Evolutionary conservation across 2,113 vertebrate genomes (phyloP).

Genomic region (Prietella phreatophila): DNA sequence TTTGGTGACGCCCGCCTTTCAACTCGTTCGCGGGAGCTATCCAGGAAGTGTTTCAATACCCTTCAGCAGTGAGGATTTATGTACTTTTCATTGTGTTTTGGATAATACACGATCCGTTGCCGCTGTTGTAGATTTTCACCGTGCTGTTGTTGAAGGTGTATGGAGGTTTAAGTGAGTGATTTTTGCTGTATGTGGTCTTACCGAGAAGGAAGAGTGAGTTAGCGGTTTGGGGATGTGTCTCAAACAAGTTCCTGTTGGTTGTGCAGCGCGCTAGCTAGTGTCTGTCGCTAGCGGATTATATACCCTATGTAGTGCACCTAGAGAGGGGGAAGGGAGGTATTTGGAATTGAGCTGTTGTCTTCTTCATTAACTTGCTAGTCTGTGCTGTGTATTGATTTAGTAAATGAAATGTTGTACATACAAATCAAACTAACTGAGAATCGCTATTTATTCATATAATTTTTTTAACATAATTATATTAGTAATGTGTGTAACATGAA

Average conservation of each 20-base stretch:
- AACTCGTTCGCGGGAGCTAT: conserved; percentile 74
- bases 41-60: conserved; percentile 45
- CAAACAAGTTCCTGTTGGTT: neutral
- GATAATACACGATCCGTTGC: neutral
- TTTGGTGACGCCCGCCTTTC: conserved; percentile 58
- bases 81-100: neutral
- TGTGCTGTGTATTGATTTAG: neutral
- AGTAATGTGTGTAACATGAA: neutral
- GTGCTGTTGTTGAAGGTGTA: neutral
- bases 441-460: neutral
- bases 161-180: neutral
- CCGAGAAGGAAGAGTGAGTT: neutral
- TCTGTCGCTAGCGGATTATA: too few species aligned
- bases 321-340: neutral
- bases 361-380: neutral
- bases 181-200: neutral
- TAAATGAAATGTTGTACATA: neutral
- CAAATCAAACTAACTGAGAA: neutral
- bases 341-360: neutral
- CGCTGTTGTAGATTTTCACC: neutral
- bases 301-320: neutral
- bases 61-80: neutral
- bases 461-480: neutral
- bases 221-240: neutral
- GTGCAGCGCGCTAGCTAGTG: neutral